Conservation (phyloP, 2,797 vertebrate genomes). For the Falco rusticolus region DNA sequence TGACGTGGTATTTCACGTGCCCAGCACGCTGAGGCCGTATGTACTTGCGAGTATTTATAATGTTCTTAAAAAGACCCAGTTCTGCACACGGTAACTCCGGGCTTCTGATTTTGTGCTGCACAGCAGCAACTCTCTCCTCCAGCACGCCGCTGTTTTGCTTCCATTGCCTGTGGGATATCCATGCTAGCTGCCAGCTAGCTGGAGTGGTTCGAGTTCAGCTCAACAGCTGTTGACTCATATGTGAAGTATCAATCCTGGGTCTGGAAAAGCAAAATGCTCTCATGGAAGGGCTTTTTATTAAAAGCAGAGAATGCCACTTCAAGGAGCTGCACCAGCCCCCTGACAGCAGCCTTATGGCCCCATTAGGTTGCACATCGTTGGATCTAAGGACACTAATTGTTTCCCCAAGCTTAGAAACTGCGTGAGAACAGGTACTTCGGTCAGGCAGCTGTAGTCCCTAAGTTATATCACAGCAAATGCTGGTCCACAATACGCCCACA, state of each 20-base stretch:
- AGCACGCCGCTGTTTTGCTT: not conserved
- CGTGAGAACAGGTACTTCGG: not conserved
- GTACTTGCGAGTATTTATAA: not conserved
- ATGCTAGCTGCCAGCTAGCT: not conserved
- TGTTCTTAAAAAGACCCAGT: not conserved
- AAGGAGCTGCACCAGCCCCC: not conserved
- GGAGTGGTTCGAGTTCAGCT: not conserved
- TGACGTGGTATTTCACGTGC: not conserved
- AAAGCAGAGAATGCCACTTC: not conserved
- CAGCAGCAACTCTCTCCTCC: not conserved
- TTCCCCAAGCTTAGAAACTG: not conserved
- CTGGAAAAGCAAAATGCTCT: conserved; percentile 1
- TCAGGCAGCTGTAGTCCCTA: not conserved
- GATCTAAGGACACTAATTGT: not conserved
- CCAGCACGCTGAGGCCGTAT: not conserved
- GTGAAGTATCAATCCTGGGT: not conserved
- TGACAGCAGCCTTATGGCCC: not conserved
- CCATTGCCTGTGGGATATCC: not conserved
- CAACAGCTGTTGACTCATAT: not conserved
- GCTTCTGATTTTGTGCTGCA: not conserved
- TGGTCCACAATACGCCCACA: not conserved
- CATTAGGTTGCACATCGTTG: rapidly evolving
- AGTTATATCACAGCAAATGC: not conserved
- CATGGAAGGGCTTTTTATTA: not conserved
- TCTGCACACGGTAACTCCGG: not conserved